Base-by-base conservation (phyloP, 1,140 invertebrate species). In the Megathymus violae region DNA sequence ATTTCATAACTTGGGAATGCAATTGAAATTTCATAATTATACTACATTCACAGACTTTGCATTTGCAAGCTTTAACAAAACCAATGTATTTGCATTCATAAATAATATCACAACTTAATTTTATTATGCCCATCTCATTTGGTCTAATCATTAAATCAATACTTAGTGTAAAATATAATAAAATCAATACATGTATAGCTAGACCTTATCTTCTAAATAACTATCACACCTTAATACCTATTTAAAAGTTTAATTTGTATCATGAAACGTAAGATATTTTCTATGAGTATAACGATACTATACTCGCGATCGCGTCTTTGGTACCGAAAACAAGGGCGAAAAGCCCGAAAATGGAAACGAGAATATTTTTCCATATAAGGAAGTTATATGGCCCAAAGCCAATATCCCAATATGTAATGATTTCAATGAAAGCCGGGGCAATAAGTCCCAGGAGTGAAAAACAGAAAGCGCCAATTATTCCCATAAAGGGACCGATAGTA, bases 381-480 rank as follows among this genome's bases (percentile, higher is more conserved):
- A 94, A 96, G 51, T 96, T 94, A 48, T 76, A 92, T 3, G 86
- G 85, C 5, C 95, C 95, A 40, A 95, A 95, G 7, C 95, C 96
- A 51, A 93, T 92, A 14, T 96, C 94, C 95, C 95, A 96, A 71
- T 93, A 96, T 0, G 94, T 95, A 10, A 97, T 91, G 3, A 96
- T 93, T 90, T 99, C 97, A 19, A 99, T 95, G 34, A 97, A 89
- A 0, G 97, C 96, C 4, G 98, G 98, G 62, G 98, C 94, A 13
- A 99, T 95, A 1, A 99, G 93, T 14, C 98, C 98, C 7, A 99
- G 93, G 67, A 98, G 95, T 11, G 97, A 98, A 80, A 98, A 98
- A 75, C 97, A 97, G 76, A 99, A 95, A 5, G 98, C 97, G 60
- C 98, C 98, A 68, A 99, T 97, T 15, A 99, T 92, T 10, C 96